phyloP scores from a whole-genome alignment of 2,888 invertebrate genomes.

The Acanthosepion pharaonis region DNA sequence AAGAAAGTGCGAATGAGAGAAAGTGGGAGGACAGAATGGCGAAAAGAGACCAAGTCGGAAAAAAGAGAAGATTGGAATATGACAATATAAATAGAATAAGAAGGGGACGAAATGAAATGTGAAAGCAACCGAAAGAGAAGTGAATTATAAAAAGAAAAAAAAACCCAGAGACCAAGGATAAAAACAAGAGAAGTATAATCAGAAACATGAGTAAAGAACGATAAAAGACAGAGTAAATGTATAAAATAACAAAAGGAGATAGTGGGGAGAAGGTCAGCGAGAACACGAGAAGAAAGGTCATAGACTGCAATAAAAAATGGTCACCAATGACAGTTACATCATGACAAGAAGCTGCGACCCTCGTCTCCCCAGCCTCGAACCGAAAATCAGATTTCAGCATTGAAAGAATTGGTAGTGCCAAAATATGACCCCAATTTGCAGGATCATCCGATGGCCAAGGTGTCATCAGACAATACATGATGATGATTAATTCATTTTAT shows the following conservation, averaged over 20 bases:
- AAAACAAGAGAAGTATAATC: background rate
- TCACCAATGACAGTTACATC: background rate
- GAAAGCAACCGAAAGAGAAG: background rate
- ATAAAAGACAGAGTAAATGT: background rate
- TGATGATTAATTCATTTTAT: background rate
- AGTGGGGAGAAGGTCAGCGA: background rate
- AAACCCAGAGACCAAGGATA: background rate
- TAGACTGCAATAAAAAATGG: background rate
- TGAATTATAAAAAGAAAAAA: background rate
- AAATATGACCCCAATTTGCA: background rate
- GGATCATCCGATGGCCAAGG: background rate
- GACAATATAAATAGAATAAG: background rate
- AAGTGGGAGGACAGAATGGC: too few species aligned
- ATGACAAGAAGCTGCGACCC: background rate
- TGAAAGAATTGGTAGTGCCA: conserved; percentile 12
- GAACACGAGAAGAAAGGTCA: background rate
- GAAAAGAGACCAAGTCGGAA: too few species aligned
- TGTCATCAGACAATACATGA: background rate
- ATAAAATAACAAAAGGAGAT: background rate
- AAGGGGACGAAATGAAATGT: too few species aligned
- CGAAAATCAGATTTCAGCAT: conserved; percentile 25
- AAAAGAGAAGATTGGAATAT: too few species aligned
- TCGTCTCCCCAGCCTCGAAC: background rate
- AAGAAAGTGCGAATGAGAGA: too few species aligned
- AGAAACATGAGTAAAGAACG: background rate